Evolutionary conservation across 1,140 invertebrate species (phyloP), one percentile per base, ranked within the genome.

Genomic region (Aphidius gifuensis): DNA sequence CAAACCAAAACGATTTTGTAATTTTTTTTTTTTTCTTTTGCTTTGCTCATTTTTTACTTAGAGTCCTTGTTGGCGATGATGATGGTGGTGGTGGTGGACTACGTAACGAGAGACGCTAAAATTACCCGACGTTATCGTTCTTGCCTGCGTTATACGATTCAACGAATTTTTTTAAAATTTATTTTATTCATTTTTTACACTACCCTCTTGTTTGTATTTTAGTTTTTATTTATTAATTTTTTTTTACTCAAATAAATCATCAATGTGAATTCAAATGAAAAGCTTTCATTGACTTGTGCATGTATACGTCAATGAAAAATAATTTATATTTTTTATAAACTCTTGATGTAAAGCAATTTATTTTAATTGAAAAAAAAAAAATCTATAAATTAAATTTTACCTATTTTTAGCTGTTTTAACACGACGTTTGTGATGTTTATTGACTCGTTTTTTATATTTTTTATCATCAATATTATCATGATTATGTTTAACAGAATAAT

Each of bases 341-440:
- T 32, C 4, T 32, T 32, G 23, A 32, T 32, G 23, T 32, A 4
- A 32, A 32, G 23, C 23, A 32, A 32, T 32, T 32, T 32, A 32
- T 32, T 32, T 32, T 32, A 32, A 23, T 23, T 2, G 23, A 49
- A 6, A 23, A n/a, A 21, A 23, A 49, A 49, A 21, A n/a, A 8
- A 44, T 8, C 5, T 44, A 7, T 11, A 44, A n/a, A 56, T 9
- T 39, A 45, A 38, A 9, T 60, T 43, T 57, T 66, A 82, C 80
- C 76, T 79, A 65, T 81, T 82, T 62, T 69, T 80, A 9, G 74
- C 75, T 5, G 77, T 79, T 65, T 74, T 80, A 6, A 75, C 64
- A 16, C 78, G 70, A 44, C 70, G 73, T 64, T 74, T 80, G 48
- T 74, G 72, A 56, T 56, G 62, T 66, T 77, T 78, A 64, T 67